Evolutionary conservation across 1,140 invertebrate genomes (phyloP), one percentile per base, ranked within the genome.

Genomic region (Cyclargus thomasi): DNA sequence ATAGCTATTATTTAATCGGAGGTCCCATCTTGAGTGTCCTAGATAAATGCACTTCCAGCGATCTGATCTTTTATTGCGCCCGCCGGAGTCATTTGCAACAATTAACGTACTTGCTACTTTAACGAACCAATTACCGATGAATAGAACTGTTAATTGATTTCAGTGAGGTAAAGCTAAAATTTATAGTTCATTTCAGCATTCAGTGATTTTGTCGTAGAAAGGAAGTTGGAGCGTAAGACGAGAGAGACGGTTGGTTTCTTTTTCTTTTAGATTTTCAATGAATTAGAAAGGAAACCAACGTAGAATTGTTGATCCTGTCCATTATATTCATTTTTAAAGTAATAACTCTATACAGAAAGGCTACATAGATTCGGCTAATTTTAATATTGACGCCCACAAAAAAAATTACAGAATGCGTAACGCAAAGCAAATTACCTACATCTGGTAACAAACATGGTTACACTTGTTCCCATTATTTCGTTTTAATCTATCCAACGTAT

Each of bases 51-150:
- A 76, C 69, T 72, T 23, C 21, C 65, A 70, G 65, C 67, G 67
- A 69, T 66, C 67, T 69, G 69, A 64, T 71, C 77, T 79, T 81
- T 78, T 78, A 83, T 81, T 78, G 75, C 74, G 72, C 71, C 74
- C 75, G 77, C 79, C 72, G 73, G 74, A 70, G 71, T 77, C 78
- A 79, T 86, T 86, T 81, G 84, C 83, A 80, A 83, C 80, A 86
- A 86, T 86, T 86, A 85, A 77, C 76, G 71, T 78, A 79, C 75
- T 78, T 77, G 74, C 69, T 67, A 68, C 71, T 74, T 81, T 82
- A 85, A 85, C 78, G 81, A 85, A 83, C 74, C 80, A 83, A 83
- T 86, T 85, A 82, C 83, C 63, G 7, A 55, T 55, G 53, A 55
- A 55, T 55, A 55, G 53, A 55, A 10, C 18, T 11, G 39, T 55